Evolutionary conservation across 2,113 vertebrate genomes (phyloP).

Genomic region (Sebastes fasciatus): DNA sequence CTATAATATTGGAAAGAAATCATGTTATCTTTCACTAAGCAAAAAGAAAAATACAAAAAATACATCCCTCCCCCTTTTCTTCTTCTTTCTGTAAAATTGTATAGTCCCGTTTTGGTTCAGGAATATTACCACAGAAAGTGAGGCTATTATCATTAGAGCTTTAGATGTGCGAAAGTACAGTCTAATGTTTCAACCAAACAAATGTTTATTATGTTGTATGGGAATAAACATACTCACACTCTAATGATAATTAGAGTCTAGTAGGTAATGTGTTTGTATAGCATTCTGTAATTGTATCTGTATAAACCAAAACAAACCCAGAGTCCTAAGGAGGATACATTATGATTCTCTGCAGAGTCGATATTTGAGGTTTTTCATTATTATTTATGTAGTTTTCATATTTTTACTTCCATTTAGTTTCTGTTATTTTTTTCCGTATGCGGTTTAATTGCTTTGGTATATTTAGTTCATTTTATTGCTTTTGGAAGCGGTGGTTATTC

Average conservation of each 20-base stretch:
- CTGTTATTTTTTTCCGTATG: too few relatives aligned
- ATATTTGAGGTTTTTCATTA: too few relatives aligned
- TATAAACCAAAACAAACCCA: slow-evolving; percentile 29
- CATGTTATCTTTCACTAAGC: background rate
- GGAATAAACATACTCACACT: slow-evolving; percentile 30
- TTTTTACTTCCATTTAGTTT: too few relatives aligned
- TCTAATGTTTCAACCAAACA: slow-evolving; percentile 22
- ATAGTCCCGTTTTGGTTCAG: background rate
- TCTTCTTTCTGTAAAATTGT: background rate
- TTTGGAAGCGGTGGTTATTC: too few relatives aligned
- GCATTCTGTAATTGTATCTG: slow-evolving; percentile 32
- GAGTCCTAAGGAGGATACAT: background rate
- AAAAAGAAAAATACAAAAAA: background rate
- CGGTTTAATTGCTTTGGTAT: too few relatives aligned
- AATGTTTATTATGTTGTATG: slow-evolving; percentile 22
- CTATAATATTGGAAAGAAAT: background rate
- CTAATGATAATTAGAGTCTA: slow-evolving; percentile 30
- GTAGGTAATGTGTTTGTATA: slow-evolving; percentile 52
- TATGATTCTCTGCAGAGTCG: too few relatives aligned
- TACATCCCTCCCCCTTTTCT: background rate
- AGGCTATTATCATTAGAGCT: background rate
- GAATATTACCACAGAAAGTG: background rate
- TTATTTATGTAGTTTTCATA: too few relatives aligned
- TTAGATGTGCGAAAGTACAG: slow-evolving; percentile 14
- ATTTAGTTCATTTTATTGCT: too few relatives aligned